A percentile compares a stretch with the other conserved stretches of the same genome.
Conservation (phyloP, 2,797 vertebrate species). For the Rhinoraja longicauda region DNA sequence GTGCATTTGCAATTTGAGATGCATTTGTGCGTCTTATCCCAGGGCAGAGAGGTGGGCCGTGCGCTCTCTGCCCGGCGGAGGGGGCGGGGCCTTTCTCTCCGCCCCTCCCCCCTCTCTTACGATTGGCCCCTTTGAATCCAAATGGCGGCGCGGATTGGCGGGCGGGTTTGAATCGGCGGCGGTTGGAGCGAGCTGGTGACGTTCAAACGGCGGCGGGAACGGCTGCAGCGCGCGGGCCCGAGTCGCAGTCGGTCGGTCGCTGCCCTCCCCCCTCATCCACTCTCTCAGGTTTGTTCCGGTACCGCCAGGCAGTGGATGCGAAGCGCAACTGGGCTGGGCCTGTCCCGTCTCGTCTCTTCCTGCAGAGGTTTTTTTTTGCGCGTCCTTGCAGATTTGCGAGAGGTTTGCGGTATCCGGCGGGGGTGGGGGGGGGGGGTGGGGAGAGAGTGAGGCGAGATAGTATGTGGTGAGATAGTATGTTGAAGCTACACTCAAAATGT, state of each 20-base stretch:
- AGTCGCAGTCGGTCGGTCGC: not conserved
- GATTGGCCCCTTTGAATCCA: constrained; percentile 29
- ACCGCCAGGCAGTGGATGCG: not conserved
- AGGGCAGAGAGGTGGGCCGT: not conserved
- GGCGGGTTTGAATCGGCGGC: constrained; percentile 7
- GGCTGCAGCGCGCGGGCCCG: not conserved
- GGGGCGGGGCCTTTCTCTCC: not conserved
- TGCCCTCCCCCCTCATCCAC: not conserved
- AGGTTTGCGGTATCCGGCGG: too few species aligned
- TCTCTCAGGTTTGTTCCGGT: not conserved
- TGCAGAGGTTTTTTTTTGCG: too few species aligned
- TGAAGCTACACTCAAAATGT: too few species aligned
- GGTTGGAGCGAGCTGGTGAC: not conserved
- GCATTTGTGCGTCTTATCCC: too few species aligned
- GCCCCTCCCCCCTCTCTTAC: not conserved
- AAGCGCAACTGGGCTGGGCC: too few species aligned
- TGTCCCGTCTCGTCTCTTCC: too few species aligned
- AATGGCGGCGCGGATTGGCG: constrained; percentile 17
- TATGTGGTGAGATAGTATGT: too few species aligned
- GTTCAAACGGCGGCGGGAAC: constrained; percentile 4
- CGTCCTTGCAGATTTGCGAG: too few species aligned
- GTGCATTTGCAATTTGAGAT: too few species aligned
- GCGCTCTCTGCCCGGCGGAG: not conserved
- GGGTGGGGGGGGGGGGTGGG: too few species aligned
- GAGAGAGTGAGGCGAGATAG: too few species aligned